Evolutionary conservation across 2,888 invertebrate species (phyloP), one percentile per base, ranked within the genome.

Genomic region (Encarsia formosa): DNA sequence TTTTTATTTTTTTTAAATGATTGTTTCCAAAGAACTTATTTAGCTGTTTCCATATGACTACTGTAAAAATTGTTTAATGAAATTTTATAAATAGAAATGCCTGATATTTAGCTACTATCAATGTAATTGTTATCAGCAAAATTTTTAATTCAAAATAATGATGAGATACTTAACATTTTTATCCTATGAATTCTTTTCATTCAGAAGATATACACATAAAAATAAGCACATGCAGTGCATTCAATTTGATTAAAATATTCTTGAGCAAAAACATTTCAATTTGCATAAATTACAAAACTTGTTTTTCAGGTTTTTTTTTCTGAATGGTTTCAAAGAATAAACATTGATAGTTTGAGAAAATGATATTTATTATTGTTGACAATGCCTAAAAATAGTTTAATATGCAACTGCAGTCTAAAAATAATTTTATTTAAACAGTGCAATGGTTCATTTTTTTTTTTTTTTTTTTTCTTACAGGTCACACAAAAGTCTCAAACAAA

Each of bases 281-380:
- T 39, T 44, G 44, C 48, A 49, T 49, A n/a, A 38, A 53, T 48
- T 44, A 37, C 15, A 41, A n/a, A 53, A 53, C 53, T 49, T 49
- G 53, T 44, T 53, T 53, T 53, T 44, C 53, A 53, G 18, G 53
- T 40, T 53, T 49, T 40, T 40, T 48, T 48, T 22, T 43, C 19
- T 47, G 9, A n/a, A 41, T 18, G 4, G 34, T 5, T n/a, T 32
- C 31, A 31, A 48, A 40, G 24, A 48, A 48, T 49, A 42, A 35
- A 26, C 35, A 13, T 20, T 18, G 15, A 19, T 20, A 31, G 2
- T n/a, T 5, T 26, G 0, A 29, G 3, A 2, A 9, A 19, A 8
- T 24, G 11, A 20, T 41, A 15, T 19, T 35, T 16, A 5, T 20
- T 35, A 16, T 3, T 9, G 16, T 35, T 3, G 20, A 18, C 18